Evolutionary conservation across 2,888 invertebrate genomes (phyloP), one percentile per base, ranked within the genome.

Genomic region (Clanis bilineata): DNA sequence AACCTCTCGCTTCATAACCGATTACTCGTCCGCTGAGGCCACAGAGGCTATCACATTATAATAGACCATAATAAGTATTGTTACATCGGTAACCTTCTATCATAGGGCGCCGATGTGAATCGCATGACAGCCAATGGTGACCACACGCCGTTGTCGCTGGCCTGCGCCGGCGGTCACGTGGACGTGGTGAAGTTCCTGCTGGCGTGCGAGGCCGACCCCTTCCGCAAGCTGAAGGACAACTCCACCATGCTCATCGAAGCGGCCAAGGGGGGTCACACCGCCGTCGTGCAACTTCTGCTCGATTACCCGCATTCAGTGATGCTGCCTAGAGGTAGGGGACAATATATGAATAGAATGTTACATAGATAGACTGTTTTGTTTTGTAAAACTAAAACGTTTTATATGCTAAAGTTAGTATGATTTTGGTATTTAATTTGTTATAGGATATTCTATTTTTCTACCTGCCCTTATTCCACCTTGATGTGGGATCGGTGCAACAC

Each of bases 221-320:
- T 97, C 88, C 97, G 98, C 92, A 98, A 98, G 91, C 94, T 99
- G 57, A 98, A 99, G 94, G 99, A 99, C 91, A 98, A 98, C 86
- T 98, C 98, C 64, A 99, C 98, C 59, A 99, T 99, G 96, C 94
- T 99, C 71, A 99, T 99, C 75, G 99, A 99, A 90, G 99, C 99
- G 57, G 97, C 99, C 55, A 98, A 98, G 90, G 98, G 99, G 56
- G 99, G 99, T 0, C 99, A 99, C 88, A 98, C 98, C 22, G 95
- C 95, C 69, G 98, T 99, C 62, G 99, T 99, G 63, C 97, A 98
- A 88, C 93, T 99, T 73, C 92, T 99, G 69, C 94, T 99, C 69
- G 99, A 99, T 89, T 99, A 97, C 91, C 98, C 98, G 32, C 97
- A 97, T 90, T 95, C 96, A 78, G 95, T 96, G 84, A 94, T 96